These are phyloP conservation scores for Tenthredo notha DNA, from an alignment of 2,888 invertebrate species.

Conservation along the genomic window DNA sequence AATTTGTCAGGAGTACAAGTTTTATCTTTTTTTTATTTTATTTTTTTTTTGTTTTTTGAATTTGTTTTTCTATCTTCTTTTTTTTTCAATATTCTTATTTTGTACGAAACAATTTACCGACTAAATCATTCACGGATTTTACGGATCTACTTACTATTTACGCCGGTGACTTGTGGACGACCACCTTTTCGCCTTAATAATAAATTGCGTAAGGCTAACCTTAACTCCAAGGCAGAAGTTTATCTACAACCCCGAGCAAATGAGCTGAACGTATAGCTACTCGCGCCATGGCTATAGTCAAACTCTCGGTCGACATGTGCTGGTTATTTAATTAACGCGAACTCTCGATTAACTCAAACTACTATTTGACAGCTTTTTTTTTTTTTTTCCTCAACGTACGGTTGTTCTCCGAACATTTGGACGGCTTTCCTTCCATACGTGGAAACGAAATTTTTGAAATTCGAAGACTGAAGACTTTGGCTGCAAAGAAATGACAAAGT, in stretches of 20 bases:
- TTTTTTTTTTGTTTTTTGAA: not conserved
- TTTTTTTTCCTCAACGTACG: not conserved
- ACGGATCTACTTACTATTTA: not conserved
- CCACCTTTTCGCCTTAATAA: not conserved
- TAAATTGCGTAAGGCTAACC: not conserved
- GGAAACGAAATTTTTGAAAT: not conserved
- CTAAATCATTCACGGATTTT: not conserved
- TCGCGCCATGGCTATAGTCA: not conserved
- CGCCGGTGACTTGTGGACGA: not conserved
- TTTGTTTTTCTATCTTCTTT: not conserved
- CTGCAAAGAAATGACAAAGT: not conserved
- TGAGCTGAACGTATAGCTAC: constrained; percentile 14
- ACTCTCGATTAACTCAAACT: constrained; percentile 1
- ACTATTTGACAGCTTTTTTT: not conserved
- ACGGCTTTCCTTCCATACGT: not conserved
- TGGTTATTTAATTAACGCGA: constrained; percentile 17
- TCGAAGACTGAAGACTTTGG: not conserved
- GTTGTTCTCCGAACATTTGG: not conserved
- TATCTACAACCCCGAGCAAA: constrained; percentile 29
- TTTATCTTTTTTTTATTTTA: not conserved
- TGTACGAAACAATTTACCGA: not conserved
- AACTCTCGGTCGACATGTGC: constrained; percentile 6
- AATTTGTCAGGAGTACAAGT: not conserved
- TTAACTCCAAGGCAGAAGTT: constrained; percentile 19
- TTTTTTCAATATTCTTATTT: not conserved